phyloP scores from a whole-genome alignment of 2,797 vertebrate species.

The Astyanax mexicanus region DNA sequence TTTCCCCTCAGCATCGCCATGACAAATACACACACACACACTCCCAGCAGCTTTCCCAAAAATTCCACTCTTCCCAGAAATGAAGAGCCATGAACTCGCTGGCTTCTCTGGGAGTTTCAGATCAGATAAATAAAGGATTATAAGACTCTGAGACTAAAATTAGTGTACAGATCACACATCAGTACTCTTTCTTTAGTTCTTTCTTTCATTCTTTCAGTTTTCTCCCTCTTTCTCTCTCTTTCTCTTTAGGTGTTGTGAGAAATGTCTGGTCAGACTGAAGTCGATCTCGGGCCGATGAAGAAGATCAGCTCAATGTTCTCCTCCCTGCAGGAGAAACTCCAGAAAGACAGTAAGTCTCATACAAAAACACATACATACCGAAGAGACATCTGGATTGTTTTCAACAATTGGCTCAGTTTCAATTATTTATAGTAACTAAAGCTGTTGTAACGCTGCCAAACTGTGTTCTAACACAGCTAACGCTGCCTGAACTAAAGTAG shows the following conservation, averaged over 20 bases:
- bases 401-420: no score
- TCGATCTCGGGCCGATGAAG: constrained; percentile 43
- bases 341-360: constrained; percentile 54
- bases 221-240: not conserved
- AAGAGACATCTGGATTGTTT: not conserved
- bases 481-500: no score
- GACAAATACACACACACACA: not conserved
- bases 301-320: constrained; percentile 57
- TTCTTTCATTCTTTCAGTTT: not conserved
- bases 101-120: no score
- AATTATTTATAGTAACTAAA: not conserved
- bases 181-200: not conserved
- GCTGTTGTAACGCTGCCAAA: no score
- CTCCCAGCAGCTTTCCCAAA: not conserved
- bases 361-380: not conserved
- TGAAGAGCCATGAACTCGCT: no score
- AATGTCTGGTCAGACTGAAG: constrained; percentile 39
- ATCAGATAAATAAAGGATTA: no score
- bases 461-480: no score
- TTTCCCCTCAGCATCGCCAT: not conserved
- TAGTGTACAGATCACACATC: no score
- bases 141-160: no score
- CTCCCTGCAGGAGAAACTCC: constrained; percentile 53
- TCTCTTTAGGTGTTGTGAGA: constrained; percentile 15
- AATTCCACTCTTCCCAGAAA: not conserved